Base-by-base conservation (phyloP, 2,113 vertebrate genomes). In the Brachionichthys hirsutus region DNA sequence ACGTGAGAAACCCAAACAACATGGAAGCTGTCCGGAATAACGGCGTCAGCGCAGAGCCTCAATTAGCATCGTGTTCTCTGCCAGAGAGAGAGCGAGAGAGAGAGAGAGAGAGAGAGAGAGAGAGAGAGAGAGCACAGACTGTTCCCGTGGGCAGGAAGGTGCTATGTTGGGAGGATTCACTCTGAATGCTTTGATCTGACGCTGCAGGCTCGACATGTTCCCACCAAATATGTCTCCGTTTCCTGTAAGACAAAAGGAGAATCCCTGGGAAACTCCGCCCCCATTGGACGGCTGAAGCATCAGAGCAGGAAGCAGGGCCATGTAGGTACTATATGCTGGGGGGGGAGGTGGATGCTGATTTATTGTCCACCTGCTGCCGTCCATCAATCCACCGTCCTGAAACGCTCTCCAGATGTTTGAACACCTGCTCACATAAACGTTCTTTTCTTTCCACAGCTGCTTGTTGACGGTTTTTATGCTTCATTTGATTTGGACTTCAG, bases 191-290 rank as follows among this genome's bases (percentile, higher is more conserved):
- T 59, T 68, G 42, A 62, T 58, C 51, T 72, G 82, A 86, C 76
- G 87, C 67, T 75, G 57, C 55, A 34, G 71, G 68, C 60, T 54
- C 70, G n/a, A 40, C 81, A 62, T 49, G 54, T 73, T 62, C 77
- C 12, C 47, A 82, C 92, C 92, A 90, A 88, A 92, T 92, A 82
- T 88, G 92, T 89, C 85, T 44, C 48, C 5, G 43, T 54, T 92
- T 92, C 92, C 92, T 91, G 89, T 79, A 53, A 52, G 70, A 81
- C 72, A 74, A 68, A 59, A 73, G 77, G 85, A 89, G 81, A 87
- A 90, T 90, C 89, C 87, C 54, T 67, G 45, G 85, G 82, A 86
- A 85, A 67, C 62, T 85, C 78, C 82, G 51, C 58, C 50, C 59
- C 70, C 63, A 92, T 92, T 92, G 91, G 91, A 45, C 62, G 85